Percentiles rank a stretch among this genome's conserved stretches.
Conservation (phyloP, 2,888 invertebrate genomes). For the Caenorhabditis imperialis region DNA sequence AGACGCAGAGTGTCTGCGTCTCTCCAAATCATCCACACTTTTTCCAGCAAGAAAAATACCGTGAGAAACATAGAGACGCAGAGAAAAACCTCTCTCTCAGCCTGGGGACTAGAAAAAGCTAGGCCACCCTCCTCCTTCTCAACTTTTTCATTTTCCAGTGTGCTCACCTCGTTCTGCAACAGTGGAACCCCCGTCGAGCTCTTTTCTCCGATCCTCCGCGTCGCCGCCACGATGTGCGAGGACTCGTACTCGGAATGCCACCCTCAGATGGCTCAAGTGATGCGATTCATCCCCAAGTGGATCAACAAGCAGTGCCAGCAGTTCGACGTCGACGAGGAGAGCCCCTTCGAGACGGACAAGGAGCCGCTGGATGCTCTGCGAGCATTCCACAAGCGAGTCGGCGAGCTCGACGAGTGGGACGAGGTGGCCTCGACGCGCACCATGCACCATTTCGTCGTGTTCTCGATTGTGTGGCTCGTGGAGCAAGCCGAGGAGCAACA, state of each 20-base stretch:
- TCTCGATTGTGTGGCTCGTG: background rate
- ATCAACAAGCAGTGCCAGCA: slow-evolving; percentile 21
- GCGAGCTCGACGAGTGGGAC: slow-evolving; percentile 22
- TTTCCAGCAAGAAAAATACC: no score
- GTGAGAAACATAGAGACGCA: no score
- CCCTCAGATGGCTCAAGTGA: slow-evolving; percentile 4
- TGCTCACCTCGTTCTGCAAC: slow-evolving; percentile 33
- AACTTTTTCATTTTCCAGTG: slow-evolving; percentile 12
- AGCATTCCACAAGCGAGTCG: slow-evolving; percentile 18
- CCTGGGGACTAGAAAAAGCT: no score
- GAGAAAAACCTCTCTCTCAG: no score
- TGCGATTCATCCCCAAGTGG: slow-evolving; percentile 48
- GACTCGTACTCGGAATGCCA: slow-evolving; percentile 37
- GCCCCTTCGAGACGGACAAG: slow-evolving; percentile 5
- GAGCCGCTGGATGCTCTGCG: slow-evolving; percentile 24
- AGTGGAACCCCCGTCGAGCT: slow-evolving; percentile 33
- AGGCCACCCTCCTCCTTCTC: no score
- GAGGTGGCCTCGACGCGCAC: background rate
- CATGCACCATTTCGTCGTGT: background rate
- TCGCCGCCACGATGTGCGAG: slow-evolving; percentile 34
- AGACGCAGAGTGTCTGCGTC: no score
- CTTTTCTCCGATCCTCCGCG: slow-evolving; percentile 13
- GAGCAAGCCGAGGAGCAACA: background rate
- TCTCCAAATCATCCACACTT: no score
- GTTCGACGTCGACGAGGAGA: slow-evolving; percentile 10